A percentile compares a stretch with the other conserved stretches of the same genome.
phyloP scores from a whole-genome alignment of 2,888 invertebrate species.

The Tinea trinotella region DNA sequence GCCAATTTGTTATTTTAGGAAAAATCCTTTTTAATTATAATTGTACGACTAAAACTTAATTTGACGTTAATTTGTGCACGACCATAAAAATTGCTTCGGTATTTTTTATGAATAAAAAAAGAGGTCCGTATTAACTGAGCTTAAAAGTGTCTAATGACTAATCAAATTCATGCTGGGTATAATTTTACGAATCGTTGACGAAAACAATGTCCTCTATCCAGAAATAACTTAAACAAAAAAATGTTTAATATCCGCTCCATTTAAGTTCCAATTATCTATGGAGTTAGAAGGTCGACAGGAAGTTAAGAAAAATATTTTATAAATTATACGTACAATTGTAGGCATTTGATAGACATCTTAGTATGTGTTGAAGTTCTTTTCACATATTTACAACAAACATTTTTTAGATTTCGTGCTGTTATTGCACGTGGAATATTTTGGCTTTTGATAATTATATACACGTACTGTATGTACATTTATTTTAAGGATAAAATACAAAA shows the following conservation, averaged over 20 bases:
- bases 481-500: too few species aligned
- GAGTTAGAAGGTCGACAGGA: constrained; percentile 15
- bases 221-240: constrained; percentile 14
- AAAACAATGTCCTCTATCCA: constrained; percentile 13
- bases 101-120: background rate
- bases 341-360: constrained; percentile 2
- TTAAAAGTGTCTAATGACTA: constrained; percentile 10
- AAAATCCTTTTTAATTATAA: background rate
- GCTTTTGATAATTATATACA: too few species aligned
- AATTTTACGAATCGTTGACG: constrained; percentile 11
- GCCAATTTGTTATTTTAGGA: background rate
- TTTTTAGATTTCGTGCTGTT: too few species aligned
- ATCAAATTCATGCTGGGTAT: constrained; percentile 4
- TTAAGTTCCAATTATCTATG: constrained; percentile 15
- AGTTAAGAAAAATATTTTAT: constrained; percentile 10
- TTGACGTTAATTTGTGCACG: background rate
- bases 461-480: too few species aligned
- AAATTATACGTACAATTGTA: background rate
- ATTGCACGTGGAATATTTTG: too few species aligned
- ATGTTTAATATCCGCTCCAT: constrained; percentile 7
- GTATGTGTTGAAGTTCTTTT: background rate
- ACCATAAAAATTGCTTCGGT: background rate
- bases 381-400: background rate
- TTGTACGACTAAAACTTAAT: background rate
- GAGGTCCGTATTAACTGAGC: background rate